A percentile compares a stretch with the other conserved stretches of the same genome.
Conservation (phyloP, 2,888 invertebrate species). For the Limnephilus rhombicus region DNA sequence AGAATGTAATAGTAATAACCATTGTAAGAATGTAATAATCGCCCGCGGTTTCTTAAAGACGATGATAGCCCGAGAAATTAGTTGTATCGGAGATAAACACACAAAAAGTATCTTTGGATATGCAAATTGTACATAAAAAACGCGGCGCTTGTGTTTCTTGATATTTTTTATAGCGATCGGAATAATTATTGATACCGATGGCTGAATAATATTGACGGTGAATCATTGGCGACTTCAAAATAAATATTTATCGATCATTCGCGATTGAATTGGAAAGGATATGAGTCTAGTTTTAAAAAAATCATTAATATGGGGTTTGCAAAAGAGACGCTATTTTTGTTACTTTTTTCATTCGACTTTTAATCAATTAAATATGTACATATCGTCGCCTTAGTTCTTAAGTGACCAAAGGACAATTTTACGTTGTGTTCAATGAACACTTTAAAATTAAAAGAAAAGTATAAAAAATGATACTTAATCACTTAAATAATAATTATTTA, state of each 20-base stretch:
- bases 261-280: background rate
- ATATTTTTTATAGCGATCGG: background rate
- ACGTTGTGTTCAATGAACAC: no score
- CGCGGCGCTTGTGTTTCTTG: conserved; percentile 12
- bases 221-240: conserved; percentile 30
- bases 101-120: background rate
- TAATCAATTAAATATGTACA: no score
- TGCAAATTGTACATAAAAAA: background rate
- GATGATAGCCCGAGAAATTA: conserved; percentile 14
- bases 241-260: conserved; percentile 25
- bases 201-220: conserved; percentile 1
- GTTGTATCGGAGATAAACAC: conserved; percentile 5
- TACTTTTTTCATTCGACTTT: no score
- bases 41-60: conserved; percentile 26
- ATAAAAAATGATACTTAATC: no score
- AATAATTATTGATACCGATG: background rate
- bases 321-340: no score
- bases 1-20: background rate
- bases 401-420: no score
- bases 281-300: background rate
- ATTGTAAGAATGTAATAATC: background rate
- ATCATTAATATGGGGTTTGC: background rate
- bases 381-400: no score
- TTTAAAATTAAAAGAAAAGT: no score
- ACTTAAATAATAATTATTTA: no score